A percentile compares a stretch with the other conserved stretches of the same genome.
Conservation (phyloP, 2,113 vertebrate species). For the Tenebrosternarchus preto region DNA sequence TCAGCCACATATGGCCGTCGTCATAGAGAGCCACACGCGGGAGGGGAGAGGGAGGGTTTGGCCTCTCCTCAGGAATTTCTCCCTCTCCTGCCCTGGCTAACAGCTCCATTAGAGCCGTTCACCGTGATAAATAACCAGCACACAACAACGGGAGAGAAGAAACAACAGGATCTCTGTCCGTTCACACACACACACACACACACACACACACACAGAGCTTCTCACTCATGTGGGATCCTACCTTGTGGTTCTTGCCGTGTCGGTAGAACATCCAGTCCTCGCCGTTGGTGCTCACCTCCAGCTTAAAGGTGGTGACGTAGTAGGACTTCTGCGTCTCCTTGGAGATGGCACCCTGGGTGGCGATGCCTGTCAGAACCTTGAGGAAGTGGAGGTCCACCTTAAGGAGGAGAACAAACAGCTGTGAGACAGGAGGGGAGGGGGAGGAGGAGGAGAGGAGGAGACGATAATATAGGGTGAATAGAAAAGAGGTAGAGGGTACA, state of each 20-base stretch:
- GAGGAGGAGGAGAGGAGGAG: background rate
- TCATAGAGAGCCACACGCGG: conserved; percentile 58
- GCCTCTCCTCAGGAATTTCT: background rate
- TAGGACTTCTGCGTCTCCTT: conserved; percentile 84
- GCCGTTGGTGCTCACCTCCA: conserved; percentile 88
- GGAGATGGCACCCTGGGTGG: conserved; percentile 86
- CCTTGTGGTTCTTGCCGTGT: conserved; percentile 89
- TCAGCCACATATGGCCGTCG: conserved; percentile 51
- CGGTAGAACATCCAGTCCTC: conserved; percentile 92
- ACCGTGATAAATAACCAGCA: conserved; percentile 33
- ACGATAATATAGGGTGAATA: background rate
- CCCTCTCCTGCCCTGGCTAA: background rate
- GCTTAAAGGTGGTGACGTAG: conserved; percentile 84
- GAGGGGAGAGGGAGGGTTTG: background rate
- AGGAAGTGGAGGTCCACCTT: conserved; percentile 96
- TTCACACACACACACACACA: background rate
- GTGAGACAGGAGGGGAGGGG: background rate
- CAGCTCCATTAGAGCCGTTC: conserved; percentile 25
- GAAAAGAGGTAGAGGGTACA: too few relatives aligned
- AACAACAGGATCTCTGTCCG: background rate
- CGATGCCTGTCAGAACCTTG: conserved; percentile 88
- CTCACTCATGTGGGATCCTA: conserved; percentile 55
- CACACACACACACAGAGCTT: background rate
- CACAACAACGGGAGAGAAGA: conserved; percentile 2
- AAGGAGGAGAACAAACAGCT: background rate